Base-by-base conservation (phyloP, 2,113 vertebrate genomes). In the Amphilophus citrinellus region DNA sequence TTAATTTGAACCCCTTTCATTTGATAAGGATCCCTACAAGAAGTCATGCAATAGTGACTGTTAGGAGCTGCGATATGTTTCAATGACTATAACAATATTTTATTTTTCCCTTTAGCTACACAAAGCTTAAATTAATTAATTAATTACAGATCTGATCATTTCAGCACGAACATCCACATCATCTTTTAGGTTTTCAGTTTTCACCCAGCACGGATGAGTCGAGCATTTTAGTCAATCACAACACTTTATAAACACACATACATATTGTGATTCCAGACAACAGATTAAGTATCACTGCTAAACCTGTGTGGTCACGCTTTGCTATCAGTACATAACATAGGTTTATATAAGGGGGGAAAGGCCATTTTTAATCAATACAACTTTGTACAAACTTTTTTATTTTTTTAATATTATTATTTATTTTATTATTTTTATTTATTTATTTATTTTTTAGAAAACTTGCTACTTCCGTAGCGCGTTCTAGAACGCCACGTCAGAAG, bases 401-500 rank as follows among this genome's bases (percentile, higher is more conserved):
- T 6, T 27, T 47, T 47, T 71, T 30, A 30, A 30, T 27, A 27
- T 27, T 27, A 27, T 27, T 27, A 27, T 27, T 27, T 27, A 27
- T 22, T 14, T 22, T 22, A 22, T 22, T 27, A 27, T 27, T 27
- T 3, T 27, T 27, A 27, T 27, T 27, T 27, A 27, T 22, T 15
- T 24, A 24, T 27, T 27, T 27, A 27, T 27, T 30, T 58, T 30
- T 56, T 35, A 77, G 80, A 58, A 61, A 4, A 22, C 14, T 44
- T 73, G 79, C 78, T 80, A 87, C 89, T 94, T 94, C 91, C 90
- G 81, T 87, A 90, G 90, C 85, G 76, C 59, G 20, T 82, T 80
- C 89, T 79, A 30, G 86, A 94, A 86, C 96, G 97, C 97, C 98
- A 98, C 98, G 97, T 98, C 97, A 97, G 94, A 94, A 58, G 68